These are phyloP conservation scores for Eupithecia inturbata DNA, from an alignment of 2,888 invertebrate genomes.

Conservation along the genomic window DNA sequence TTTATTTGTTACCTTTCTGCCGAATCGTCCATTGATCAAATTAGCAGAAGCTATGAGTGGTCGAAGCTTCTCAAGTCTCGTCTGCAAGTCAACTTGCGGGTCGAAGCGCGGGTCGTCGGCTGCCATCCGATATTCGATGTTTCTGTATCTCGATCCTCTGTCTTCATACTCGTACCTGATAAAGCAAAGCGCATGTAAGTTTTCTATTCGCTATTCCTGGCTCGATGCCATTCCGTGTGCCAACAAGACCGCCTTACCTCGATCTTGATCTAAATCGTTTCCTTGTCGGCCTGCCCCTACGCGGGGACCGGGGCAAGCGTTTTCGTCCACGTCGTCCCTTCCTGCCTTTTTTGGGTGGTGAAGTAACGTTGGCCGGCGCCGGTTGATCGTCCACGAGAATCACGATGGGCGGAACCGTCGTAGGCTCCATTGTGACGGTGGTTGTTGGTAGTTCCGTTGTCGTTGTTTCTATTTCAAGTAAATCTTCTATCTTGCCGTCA, in stretches of 20 bases:
- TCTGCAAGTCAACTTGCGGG: slow-evolving; percentile 77
- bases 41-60: slow-evolving; percentile 88
- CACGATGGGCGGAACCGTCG: slow-evolving; percentile 71
- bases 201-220: slow-evolving; percentile 19
- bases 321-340: slow-evolving; percentile 72
- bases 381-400: slow-evolving; percentile 80
- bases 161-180: slow-evolving; percentile 71
- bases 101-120: slow-evolving; percentile 82
- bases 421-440: slow-evolving; percentile 60
- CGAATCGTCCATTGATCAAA: slow-evolving; percentile 90
- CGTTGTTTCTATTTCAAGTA: slow-evolving; percentile 68
- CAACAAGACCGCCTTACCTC: slow-evolving; percentile 48
- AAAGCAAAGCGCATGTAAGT: slow-evolving; percentile 21
- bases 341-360: slow-evolving; percentile 60
- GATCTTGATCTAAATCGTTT: slow-evolving; percentile 80
- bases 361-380: slow-evolving; percentile 67
- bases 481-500: slow-evolving; percentile 71
- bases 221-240: slow-evolving; percentile 37
- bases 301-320: slow-evolving; percentile 72
- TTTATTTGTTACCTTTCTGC: slow-evolving; percentile 85
- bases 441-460: slow-evolving; percentile 64
- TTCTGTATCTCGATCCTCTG: slow-evolving; percentile 69
- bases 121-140: slow-evolving; percentile 80
- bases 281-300: slow-evolving; percentile 75
- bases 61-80: slow-evolving; percentile 75